phyloP scores from a whole-genome alignment of 2,888 invertebrate genomes.

The Strigamia maritima region DNA sequence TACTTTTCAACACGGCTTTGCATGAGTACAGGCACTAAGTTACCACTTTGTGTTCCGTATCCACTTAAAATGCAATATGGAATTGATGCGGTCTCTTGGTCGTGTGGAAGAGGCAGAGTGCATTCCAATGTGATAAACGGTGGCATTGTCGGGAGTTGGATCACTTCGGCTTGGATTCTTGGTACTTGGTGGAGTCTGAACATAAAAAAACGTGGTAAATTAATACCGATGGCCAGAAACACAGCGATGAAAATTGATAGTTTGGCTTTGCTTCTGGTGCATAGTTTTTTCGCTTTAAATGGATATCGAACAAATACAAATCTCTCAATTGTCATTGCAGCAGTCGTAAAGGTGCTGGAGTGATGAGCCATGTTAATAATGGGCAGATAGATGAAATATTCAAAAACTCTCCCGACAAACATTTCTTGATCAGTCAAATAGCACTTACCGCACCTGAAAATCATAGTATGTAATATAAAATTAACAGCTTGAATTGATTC shows the following conservation, averaged over 20 bases:
- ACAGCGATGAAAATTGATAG: not conserved
- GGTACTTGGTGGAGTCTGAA: not conserved
- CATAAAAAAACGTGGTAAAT: conserved; percentile 37
- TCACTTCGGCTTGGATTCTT: not conserved
- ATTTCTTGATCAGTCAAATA: not conserved
- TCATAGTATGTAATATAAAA: no score
- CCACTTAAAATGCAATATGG: not conserved
- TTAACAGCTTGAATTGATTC: no score
- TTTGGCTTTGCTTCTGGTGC: not conserved
- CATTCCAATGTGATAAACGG: not conserved
- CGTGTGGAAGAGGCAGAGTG: not conserved
- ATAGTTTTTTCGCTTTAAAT: conserved; percentile 17
- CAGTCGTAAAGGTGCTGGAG: conserved; percentile 10
- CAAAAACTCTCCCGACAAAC: not conserved
- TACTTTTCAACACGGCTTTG: no score
- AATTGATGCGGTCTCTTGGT: not conserved
- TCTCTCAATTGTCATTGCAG: conserved; percentile 35
- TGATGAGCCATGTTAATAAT: conserved; percentile 35
- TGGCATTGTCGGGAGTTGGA: not conserved
- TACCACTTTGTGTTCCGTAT: not conserved
- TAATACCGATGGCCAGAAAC: not conserved
- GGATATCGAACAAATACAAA: conserved; percentile 37
- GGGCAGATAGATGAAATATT: conserved; percentile 34
- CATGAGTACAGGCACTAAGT: not conserved
- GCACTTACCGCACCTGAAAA: conserved; percentile 32